Conservation (phyloP, 2,797 vertebrate genomes). For the Megaceryle alcyon region DNA sequence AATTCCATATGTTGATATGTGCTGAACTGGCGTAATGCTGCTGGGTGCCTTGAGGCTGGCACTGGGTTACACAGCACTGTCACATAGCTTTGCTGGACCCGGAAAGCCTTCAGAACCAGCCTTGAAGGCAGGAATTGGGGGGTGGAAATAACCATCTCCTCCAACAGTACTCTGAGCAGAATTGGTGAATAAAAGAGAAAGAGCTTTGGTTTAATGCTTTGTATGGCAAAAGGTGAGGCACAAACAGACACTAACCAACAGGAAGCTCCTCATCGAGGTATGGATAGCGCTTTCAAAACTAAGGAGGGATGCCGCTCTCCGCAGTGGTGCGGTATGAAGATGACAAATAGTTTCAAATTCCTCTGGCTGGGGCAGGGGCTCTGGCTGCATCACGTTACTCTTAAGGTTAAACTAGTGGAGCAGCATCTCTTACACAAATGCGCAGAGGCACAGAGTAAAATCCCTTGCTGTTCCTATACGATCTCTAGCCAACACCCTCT, state of each 20-base stretch:
- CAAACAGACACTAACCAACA: neutral
- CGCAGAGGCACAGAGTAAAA: neutral
- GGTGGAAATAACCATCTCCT: neutral
- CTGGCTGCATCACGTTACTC: neutral
- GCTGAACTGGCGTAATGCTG: neutral
- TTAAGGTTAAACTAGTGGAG: neutral
- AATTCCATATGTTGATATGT: neutral
- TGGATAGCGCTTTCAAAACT: neutral
- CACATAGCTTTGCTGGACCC: neutral
- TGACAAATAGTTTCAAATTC: neutral
- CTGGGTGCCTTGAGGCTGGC: neutral
- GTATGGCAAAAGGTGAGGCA: neutral
- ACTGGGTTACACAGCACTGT: neutral
- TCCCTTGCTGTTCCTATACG: neutral
- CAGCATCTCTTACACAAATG: neutral
- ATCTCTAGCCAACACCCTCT: rapidly evolving
- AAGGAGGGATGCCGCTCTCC: neutral
- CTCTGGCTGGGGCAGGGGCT: neutral
- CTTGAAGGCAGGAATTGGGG: neutral
- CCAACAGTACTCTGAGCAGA: neutral
- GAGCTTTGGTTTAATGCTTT: neutral
- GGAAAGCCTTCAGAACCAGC: neutral
- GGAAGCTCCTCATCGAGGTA: neutral
- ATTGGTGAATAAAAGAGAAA: neutral
- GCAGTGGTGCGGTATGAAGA: rapidly evolving